These are phyloP conservation scores for Morelia viridis DNA, from an alignment of 2,797 vertebrate genomes.

Conservation along the genomic window DNA sequence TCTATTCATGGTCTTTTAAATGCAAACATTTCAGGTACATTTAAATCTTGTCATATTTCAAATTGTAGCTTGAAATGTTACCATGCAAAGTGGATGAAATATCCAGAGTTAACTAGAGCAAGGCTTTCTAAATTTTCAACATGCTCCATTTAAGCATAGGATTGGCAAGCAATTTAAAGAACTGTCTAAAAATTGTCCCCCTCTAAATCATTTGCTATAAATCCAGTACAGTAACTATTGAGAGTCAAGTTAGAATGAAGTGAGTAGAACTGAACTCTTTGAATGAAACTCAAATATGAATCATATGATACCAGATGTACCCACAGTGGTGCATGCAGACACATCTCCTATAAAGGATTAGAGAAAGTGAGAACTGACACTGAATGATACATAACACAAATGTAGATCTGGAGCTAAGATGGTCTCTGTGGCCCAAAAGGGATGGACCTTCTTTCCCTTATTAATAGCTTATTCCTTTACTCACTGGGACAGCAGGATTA, in stretches of 20 bases:
- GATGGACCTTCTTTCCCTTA: not conserved
- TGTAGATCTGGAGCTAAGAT: not conserved
- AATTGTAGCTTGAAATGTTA: conserved; percentile 18
- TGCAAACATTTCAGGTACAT: conserved; percentile 24
- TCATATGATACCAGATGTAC: not conserved
- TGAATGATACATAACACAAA: not conserved
- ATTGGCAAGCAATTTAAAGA: conserved; percentile 7
- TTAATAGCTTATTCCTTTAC: not conserved
- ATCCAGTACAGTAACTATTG: not conserved
- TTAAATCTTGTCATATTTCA: conserved; percentile 39
- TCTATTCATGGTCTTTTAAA: conserved; percentile 18
- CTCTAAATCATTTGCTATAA: conserved; percentile 1
- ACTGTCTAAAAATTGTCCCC: not conserved
- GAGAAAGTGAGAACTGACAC: not conserved
- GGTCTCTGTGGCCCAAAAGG: not conserved
- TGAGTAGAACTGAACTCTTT: not conserved
- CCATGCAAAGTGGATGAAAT: not conserved
- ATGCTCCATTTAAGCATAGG: not conserved
- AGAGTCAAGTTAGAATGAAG: not conserved
- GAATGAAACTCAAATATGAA: not conserved
- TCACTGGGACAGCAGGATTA: not conserved
- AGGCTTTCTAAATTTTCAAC: conserved; percentile 17
- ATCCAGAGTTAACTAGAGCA: not conserved
- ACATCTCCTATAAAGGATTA: not conserved
- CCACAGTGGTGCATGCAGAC: not conserved